phyloP scores from a whole-genome alignment of 2,797 vertebrate genomes.

The Notamacropus eugenii region DNA sequence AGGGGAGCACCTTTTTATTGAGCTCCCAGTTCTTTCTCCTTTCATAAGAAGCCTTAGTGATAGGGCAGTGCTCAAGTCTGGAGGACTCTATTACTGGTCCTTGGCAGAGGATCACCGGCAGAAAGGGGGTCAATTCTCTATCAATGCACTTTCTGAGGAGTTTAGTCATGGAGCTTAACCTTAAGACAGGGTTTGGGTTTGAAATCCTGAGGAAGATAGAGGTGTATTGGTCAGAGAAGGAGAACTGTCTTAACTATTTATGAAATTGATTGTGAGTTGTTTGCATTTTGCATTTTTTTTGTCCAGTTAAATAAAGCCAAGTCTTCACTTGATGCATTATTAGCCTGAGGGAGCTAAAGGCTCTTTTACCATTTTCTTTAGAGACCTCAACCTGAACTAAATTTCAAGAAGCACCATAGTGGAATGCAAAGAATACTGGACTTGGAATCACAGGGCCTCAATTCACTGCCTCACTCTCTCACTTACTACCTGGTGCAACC shows the following conservation, averaged over 20 bases:
- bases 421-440: neutral
- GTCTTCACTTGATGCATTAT: neutral
- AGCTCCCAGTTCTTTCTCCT: neutral
- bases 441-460: neutral
- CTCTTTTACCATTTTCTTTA: neutral
- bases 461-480: neutral
- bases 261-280: neutral
- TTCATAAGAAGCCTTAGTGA: neutral
- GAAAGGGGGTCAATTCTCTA: neutral
- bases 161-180: neutral
- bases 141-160: neutral
- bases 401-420: neutral
- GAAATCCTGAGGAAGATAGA: neutral
- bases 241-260: neutral
- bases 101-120: neutral
- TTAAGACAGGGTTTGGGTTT: neutral
- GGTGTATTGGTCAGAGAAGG: neutral
- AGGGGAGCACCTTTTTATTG: neutral
- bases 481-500: neutral
- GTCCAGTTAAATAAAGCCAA: neutral
- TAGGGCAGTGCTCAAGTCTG: neutral
- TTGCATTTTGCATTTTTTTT: neutral
- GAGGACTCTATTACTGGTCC: neutral
- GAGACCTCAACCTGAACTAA: neutral
- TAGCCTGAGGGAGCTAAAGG: neutral